These are phyloP conservation scores for Boulengeromyrus knoepffleri DNA, from an alignment of 2,113 vertebrate species.

Conservation along the genomic window DNA sequence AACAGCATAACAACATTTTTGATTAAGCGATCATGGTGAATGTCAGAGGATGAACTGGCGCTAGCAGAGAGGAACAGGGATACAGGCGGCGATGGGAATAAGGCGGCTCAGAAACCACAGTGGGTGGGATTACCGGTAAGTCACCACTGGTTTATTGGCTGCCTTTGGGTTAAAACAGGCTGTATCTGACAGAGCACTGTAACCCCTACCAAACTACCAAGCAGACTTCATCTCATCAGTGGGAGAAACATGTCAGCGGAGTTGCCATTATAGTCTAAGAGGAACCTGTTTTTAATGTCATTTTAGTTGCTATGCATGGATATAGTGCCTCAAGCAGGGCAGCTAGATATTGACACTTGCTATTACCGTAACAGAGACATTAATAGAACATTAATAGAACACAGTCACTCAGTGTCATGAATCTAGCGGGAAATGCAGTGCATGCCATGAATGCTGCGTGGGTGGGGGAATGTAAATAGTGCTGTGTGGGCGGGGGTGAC, in stretches of 20 bases:
- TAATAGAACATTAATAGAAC: background rate
- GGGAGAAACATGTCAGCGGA: background rate
- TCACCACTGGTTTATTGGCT: background rate
- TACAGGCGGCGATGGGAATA: background rate
- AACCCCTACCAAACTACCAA: background rate
- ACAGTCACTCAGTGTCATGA: background rate
- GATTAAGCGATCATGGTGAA: background rate
- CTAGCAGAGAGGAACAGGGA: background rate
- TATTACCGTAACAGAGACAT: background rate
- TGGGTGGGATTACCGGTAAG: background rate
- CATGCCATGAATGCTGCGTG: background rate
- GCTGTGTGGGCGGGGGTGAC: background rate
- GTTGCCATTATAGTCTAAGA: background rate
- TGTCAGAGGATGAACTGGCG: background rate
- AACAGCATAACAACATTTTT: background rate
- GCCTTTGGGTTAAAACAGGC: background rate
- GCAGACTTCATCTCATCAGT: background rate
- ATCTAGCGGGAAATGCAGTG: background rate
- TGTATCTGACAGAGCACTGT: background rate
- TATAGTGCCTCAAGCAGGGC: background rate
- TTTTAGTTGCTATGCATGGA: background rate
- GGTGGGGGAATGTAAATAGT: background rate
- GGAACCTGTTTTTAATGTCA: background rate
- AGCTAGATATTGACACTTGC: background rate
- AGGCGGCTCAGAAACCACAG: background rate